These are phyloP conservation scores for Patella ulyssiponensis DNA, from an alignment of 2,888 invertebrate species.

Conservation along the genomic window DNA sequence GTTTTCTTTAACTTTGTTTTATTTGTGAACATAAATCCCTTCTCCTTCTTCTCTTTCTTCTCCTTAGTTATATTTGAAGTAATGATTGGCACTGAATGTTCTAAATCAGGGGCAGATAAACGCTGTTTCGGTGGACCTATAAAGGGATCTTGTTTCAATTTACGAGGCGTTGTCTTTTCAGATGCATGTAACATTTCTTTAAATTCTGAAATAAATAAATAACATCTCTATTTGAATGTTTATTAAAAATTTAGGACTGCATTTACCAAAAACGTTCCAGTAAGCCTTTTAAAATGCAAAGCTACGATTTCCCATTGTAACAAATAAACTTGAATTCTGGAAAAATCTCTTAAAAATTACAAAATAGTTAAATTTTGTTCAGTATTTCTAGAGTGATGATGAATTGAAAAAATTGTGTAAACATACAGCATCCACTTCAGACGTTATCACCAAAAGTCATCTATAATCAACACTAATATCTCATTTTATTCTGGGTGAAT, in stretches of 20 bases:
- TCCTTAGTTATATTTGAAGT: conserved; percentile 45
- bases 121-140: conserved; percentile 82
- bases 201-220: conserved; percentile 74
- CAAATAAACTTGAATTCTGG: too few relatives aligned
- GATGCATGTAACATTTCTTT: conserved; percentile 83
- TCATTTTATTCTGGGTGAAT: too few relatives aligned
- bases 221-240: background rate
- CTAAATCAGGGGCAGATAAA: conserved; percentile 81
- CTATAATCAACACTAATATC: too few relatives aligned
- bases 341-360: too few relatives aligned
- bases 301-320: too few relatives aligned
- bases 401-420: too few relatives aligned
- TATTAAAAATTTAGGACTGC: background rate
- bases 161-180: conserved; percentile 82
- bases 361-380: too few relatives aligned
- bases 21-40: conserved; percentile 87
- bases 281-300: too few relatives aligned
- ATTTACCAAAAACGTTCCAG: background rate
- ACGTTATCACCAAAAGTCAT: too few relatives aligned
- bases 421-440: too few relatives aligned
- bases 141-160: conserved; percentile 80
- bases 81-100: conserved; percentile 67
- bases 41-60: conserved; percentile 73
- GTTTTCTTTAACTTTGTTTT: conserved; percentile 90
- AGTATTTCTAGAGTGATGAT: too few relatives aligned